A percentile compares a stretch with the other conserved stretches of the same genome.
These are phyloP conservation scores for Natrix natrix DNA, from an alignment of 2,797 vertebrate genomes.

Conservation along the genomic window DNA sequence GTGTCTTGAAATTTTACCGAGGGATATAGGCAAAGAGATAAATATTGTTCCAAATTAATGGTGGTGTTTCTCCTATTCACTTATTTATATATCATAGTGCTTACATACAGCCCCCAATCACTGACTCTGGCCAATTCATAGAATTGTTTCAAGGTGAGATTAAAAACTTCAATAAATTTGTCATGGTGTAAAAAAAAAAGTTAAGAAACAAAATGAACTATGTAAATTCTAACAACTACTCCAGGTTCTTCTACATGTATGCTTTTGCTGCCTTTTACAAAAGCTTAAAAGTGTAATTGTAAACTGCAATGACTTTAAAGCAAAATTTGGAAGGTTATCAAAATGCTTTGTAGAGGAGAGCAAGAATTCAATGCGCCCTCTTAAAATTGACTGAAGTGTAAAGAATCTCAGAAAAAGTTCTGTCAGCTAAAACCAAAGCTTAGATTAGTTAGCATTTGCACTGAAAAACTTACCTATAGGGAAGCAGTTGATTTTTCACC, in stretches of 20 bases:
- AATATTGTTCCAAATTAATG: neutral
- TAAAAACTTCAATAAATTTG: neutral
- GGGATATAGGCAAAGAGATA: neutral
- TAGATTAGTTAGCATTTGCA: conserved; percentile 83
- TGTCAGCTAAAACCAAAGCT: conserved; percentile 86
- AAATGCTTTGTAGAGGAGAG: conserved; percentile 68
- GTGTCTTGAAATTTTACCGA: neutral
- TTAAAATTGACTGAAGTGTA: conserved; percentile 79
- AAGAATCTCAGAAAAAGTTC: conserved; percentile 84
- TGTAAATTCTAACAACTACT: neutral
- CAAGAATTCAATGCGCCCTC: conserved; percentile 74
- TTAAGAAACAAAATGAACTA: neutral
- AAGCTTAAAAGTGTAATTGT: conserved; percentile 33
- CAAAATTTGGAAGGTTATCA: conserved; percentile 66
- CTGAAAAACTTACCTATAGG: conserved; percentile 81
- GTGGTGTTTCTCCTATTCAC: neutral
- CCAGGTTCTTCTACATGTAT: conserved; percentile 33
- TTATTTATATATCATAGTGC: neutral
- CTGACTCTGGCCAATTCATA: neutral
- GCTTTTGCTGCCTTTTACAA: conserved; percentile 47
- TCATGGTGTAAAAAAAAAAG: too few species aligned
- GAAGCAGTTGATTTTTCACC: conserved; percentile 73
- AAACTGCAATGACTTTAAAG: conserved; percentile 58
- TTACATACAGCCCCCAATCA: neutral
- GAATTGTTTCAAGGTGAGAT: neutral